Base-by-base conservation (phyloP, 2,888 invertebrate species). In the Drosophila niveifrons region DNA sequence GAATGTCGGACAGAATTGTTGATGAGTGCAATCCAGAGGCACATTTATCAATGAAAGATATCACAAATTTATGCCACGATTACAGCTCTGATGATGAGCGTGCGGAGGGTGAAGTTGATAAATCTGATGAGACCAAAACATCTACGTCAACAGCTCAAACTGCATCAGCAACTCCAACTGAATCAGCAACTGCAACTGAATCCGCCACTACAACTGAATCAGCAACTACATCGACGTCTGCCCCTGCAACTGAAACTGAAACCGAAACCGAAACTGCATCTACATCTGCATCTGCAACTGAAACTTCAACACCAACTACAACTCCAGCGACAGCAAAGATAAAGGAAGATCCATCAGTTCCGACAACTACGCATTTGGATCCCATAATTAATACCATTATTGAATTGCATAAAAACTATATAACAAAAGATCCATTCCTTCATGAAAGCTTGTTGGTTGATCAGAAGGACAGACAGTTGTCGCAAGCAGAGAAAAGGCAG, bases 21-120 rank as follows among this genome's bases (percentile, higher is more conserved):
- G 99, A 99, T 93, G 99, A 99, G 91, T 96, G 98, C 90, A 98
- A 99, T 92, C 98, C 99, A 0, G 98, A 99, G 90, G 98, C 98
- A 0, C 97, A 97, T 91, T 93, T 98, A 31, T 97, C 97, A 1
- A 95, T 97, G 93, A 97, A 97, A 92, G 97, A 97, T 89, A 96
- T 97, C 34, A 97, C 97, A 11, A 97, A 97, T 72, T 93, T 99
- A 23, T 96, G 98, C 87, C 97, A 97, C 93, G 97, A 98, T 89
- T 97, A 98, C 91, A 97, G 97, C 89, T 97, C 97, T 90, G 97
- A 96, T 90, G 97, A 98, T 87, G 94, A 96, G 23, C 96, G 96
- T 78, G 36, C 48, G 3, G 73, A 72, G 13, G 64, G 52, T 39
- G 52, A 59, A 44, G 55, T 15, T 39, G 93, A 34, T 6, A 72